A percentile compares a stretch with the other conserved stretches of the same genome.
Conservation (phyloP, 1,140 invertebrate genomes). For the Drosophila watanabei region DNA sequence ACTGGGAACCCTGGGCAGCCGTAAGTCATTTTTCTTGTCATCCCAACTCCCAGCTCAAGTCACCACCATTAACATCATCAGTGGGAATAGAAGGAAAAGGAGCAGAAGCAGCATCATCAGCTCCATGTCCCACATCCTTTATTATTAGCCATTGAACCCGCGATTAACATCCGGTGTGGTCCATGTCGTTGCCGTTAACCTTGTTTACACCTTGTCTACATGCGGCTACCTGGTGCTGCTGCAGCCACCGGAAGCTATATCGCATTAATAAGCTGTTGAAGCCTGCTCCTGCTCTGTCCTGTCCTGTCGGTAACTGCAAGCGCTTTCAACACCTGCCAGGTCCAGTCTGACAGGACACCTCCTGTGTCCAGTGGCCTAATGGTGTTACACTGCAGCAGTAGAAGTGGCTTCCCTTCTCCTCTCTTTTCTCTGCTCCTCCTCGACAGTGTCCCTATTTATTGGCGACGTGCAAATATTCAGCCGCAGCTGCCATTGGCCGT, state of each 20-base stretch:
- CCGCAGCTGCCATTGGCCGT: conserved; percentile 22
- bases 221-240: conserved; percentile 28
- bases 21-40: conserved; percentile 74
- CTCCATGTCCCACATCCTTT: conserved; percentile 8
- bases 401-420: not conserved
- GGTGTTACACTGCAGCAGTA: conserved; percentile 13
- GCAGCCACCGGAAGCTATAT: conserved; percentile 6
- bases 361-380: conserved; percentile 6
- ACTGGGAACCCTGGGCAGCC: conserved; percentile 5
- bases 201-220: conserved; percentile 79
- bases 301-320: conserved; percentile 53
- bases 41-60: not conserved
- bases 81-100: not conserved
- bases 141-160: conserved; percentile 55
- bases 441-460: conserved; percentile 10
- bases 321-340: conserved; percentile 46
- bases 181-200: conserved; percentile 51
- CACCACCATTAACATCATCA: not conserved
- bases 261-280: conserved; percentile 65
- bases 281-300: conserved; percentile 42
- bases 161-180: conserved; percentile 32
- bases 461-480: conserved; percentile 43
- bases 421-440: not conserved
- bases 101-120: not conserved
- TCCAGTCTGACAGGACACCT: not conserved